Evolutionary conservation across 2,888 invertebrate genomes (phyloP), one percentile per base, ranked within the genome.

Genomic region (Pterostichus niger): DNA sequence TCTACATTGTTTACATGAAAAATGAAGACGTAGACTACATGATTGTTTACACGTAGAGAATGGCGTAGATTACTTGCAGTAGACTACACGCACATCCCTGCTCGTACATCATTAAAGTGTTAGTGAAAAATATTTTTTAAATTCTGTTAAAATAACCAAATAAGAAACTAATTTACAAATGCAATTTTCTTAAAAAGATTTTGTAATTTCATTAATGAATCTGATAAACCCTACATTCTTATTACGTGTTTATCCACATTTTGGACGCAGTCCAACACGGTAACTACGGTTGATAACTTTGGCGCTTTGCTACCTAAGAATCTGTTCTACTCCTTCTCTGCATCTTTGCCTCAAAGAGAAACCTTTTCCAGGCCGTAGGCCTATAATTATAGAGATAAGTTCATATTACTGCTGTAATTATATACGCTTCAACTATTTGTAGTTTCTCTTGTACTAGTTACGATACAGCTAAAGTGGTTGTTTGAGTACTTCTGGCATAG

Each of bases 371-470:
- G 5, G 5, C 6, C 17, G 5, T 15, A 54, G 15, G 17, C 17
- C 13, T 54, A 54, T 54, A 54, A 59, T 59, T 24, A 59, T 17
- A 59, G 24, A 54, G 54, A 56, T 56, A 56, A 56, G 59, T 31
- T 59, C 59, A 59, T 31, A 59, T 59, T 59, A 59, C 59, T 40
- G 24, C 59, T 59, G 24, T 59, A 59, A 59, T 59, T 59, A 59
- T 59, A 17, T 24, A 15, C 9, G 54, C 17, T 11, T 15, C 6
- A 40, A 40, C 9, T 40, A 40, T 10, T 17, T 31, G 17, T 59
- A 59, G 59, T 11, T 24, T 2, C 59, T 59, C 59, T 24, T 1
- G 9, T 59, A 31, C 15, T 54, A 54, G 54, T 54, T 7, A 6
- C 11, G 24, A 9, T 59, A 31, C 24, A 17, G n/a, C 10, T 49